Conservation (phyloP, 2,113 vertebrate genomes). For the Campylorhamphus procurvoides region DNA sequence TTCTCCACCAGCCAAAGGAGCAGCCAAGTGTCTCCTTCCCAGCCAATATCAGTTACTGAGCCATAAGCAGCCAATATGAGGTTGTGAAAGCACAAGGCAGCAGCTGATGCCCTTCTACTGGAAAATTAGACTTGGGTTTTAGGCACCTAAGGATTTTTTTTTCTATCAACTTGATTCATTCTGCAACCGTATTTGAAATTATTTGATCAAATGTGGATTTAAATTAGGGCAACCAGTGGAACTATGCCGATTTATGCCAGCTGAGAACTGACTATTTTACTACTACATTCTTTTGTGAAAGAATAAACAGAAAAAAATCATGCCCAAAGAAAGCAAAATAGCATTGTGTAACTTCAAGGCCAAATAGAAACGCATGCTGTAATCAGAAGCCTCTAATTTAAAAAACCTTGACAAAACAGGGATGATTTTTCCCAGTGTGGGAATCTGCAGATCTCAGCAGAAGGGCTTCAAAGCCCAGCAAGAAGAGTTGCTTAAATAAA, state of each 20-base stretch:
- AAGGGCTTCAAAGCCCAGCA: background rate
- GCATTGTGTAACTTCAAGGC: background rate
- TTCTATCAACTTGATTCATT: background rate
- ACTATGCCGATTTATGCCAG: background rate
- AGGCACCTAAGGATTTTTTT: background rate
- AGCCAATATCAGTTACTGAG: constrained; percentile 43
- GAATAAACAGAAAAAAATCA: background rate
- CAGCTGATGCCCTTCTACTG: constrained; percentile 58
- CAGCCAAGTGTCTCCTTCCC: constrained; percentile 37
- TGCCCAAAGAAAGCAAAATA: background rate
- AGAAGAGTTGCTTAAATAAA: background rate
- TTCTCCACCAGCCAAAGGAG: constrained; percentile 22
- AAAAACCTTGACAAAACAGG: background rate
- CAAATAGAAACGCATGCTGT: background rate
- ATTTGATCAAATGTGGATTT: constrained; percentile 15
- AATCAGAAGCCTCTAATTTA: background rate
- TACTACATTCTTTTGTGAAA: background rate
- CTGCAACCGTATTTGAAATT: background rate
- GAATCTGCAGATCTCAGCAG: background rate
- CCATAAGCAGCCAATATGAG: background rate
- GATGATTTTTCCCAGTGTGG: background rate
- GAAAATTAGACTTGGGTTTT: constrained; percentile 52
- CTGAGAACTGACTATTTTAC: constrained; percentile 34
- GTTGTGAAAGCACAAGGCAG: background rate
- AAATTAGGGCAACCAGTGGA: constrained; percentile 27